Evolutionary conservation across 2,113 vertebrate genomes (phyloP).

Genomic region (rabbit (Oryctolagus cuniculus)): mOryCun1.1 NC_091432.1:44236001-44236500

Average conservation of each 20-base stretch:
- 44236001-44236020: background rate
- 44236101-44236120: background rate
- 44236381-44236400: background rate
- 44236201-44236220: background rate
- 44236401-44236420: background rate
- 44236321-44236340: background rate
- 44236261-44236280: background rate
- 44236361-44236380: background rate
- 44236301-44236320: background rate
- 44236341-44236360: background rate
- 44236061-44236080: background rate
- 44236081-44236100: background rate
- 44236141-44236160: background rate
- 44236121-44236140: background rate
- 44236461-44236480: background rate
- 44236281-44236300: background rate
- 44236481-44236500: background rate
- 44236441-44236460: background rate
- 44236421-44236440: background rate
- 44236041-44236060: background rate
- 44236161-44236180: background rate
- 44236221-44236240: background rate
- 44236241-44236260: background rate
- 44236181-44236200: background rate
- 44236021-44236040: background rate